phyloP scores from a whole-genome alignment of 2,113 vertebrate species.

The Neoarius graeffei region DNA sequence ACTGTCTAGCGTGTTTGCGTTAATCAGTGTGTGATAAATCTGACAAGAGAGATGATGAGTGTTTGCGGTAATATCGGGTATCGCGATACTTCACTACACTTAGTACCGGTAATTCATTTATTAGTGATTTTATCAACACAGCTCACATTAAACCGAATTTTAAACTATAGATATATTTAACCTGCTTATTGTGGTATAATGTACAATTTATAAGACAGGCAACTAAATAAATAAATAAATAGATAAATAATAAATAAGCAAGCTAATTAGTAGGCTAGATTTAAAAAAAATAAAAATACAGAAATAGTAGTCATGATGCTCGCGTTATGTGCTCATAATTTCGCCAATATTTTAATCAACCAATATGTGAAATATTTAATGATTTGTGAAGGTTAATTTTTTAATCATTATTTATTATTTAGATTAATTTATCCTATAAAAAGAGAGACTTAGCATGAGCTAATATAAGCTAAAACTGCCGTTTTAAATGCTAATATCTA shows the following conservation, averaged over 20 bases:
- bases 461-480: not conserved
- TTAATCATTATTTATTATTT: not conserved
- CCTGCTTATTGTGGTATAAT: not conserved
- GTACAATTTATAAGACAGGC: not conserved
- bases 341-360: too few species aligned
- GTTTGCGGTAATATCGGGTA: not conserved
- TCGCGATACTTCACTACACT: not conserved
- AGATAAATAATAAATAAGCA: not conserved
- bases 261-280: not conserved
- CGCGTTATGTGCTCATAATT: not conserved
- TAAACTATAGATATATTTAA: not conserved
- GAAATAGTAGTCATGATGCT: too few species aligned
- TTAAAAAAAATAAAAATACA: too few species aligned
- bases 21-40: not conserved
- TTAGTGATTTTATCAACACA: not conserved
- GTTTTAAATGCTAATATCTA: not conserved
- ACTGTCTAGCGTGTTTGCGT: too few species aligned
- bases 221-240: not conserved
- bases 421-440: not conserved
- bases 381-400: not conserved
- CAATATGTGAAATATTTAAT: not conserved
- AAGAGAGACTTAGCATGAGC: not conserved
- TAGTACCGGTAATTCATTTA: not conserved
- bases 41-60: not conserved
- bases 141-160: not conserved